A percentile compares a stretch with the other conserved stretches of the same genome.
These are phyloP conservation scores for Hirtodrosophila trivittata DNA, from an alignment of 2,888 invertebrate genomes.

Conservation along the genomic window DNA sequence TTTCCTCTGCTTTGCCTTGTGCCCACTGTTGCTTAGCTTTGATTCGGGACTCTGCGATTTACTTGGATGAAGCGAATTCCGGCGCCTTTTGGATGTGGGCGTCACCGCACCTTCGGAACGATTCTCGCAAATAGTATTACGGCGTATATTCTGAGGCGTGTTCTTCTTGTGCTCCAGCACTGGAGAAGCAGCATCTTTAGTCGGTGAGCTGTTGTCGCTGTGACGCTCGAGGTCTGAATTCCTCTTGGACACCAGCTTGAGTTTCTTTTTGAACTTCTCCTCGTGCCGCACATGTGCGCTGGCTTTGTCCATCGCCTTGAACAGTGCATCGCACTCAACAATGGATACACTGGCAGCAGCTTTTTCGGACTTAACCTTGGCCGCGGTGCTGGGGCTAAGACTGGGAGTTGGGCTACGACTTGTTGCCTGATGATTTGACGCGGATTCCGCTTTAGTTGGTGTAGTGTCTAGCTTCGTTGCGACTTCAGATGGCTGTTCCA, in stretches of 20 bases:
- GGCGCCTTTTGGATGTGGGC: slow-evolving; percentile 5
- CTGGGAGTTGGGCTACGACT: background rate
- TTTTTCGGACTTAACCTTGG: background rate
- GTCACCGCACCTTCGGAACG: background rate
- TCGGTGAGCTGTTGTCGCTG: background rate
- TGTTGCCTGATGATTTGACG: background rate
- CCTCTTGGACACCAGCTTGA: background rate
- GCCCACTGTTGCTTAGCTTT: background rate
- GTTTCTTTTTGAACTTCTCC: slow-evolving; percentile 32
- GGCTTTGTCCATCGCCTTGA: slow-evolving; percentile 45
- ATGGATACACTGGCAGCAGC: background rate
- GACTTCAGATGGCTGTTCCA: background rate
- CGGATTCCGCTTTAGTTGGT: background rate
- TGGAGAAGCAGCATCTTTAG: background rate
- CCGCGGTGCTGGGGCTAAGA: background rate
- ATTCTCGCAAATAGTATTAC: slow-evolving; percentile 28
- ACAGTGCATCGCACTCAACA: slow-evolving; percentile 46
- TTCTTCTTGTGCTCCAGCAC: background rate
- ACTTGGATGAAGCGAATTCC: slow-evolving; percentile 26
- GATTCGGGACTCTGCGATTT: slow-evolving; percentile 7
- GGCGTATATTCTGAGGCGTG: slow-evolving; percentile 2
- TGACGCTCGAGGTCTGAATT: background rate
- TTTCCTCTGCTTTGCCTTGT: slow-evolving; percentile 1
- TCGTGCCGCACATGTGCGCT: slow-evolving; percentile 26
- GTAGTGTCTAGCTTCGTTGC: background rate